A percentile compares a stretch with the other conserved stretches of the same genome.
Conservation (phyloP, 2,888 invertebrate species). For the Phortica okadai region DNA sequence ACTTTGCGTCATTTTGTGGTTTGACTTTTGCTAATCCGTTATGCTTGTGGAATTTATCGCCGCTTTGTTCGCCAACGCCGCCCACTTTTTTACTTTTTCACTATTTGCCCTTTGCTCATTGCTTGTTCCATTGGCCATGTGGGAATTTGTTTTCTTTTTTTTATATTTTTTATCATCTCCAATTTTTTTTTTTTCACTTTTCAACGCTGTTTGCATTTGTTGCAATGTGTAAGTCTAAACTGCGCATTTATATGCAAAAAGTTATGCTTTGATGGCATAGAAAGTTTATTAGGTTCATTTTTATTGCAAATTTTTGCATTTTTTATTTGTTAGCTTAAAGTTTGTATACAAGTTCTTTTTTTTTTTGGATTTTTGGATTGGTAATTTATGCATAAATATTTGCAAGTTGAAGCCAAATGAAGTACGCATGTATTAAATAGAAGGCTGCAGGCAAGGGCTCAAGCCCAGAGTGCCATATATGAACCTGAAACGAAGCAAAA, state of each 20-base stretch:
- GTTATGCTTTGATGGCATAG: conserved; percentile 26
- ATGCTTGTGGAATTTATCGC: conserved; percentile 58
- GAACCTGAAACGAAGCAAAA: too few relatives aligned
- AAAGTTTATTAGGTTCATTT: conserved; percentile 31
- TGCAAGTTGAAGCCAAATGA: background rate
- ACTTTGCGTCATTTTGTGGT: conserved; percentile 47
- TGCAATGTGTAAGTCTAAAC: conserved; percentile 14
- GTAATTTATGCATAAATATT: background rate
- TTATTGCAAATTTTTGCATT: conserved; percentile 24
- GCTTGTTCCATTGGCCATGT: conserved; percentile 17
- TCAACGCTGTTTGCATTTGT: background rate
- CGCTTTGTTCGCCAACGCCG: conserved; percentile 45
- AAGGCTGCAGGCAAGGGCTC: background rate
- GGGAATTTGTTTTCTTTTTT: conserved; percentile 30
- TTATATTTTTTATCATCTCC: background rate
- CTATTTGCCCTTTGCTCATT: background rate
- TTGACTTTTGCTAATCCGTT: conserved; percentile 58
- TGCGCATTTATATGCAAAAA: conserved; percentile 35
- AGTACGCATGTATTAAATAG: background rate
- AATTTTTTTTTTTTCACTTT: too few relatives aligned
- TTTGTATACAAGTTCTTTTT: background rate
- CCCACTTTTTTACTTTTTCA: conserved; percentile 11
- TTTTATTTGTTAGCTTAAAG: background rate
- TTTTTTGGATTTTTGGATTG: background rate
- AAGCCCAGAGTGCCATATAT: too few relatives aligned